Evolutionary conservation across 2,888 invertebrate species (phyloP).

Genomic region (Pimpla rufipes): DNA sequence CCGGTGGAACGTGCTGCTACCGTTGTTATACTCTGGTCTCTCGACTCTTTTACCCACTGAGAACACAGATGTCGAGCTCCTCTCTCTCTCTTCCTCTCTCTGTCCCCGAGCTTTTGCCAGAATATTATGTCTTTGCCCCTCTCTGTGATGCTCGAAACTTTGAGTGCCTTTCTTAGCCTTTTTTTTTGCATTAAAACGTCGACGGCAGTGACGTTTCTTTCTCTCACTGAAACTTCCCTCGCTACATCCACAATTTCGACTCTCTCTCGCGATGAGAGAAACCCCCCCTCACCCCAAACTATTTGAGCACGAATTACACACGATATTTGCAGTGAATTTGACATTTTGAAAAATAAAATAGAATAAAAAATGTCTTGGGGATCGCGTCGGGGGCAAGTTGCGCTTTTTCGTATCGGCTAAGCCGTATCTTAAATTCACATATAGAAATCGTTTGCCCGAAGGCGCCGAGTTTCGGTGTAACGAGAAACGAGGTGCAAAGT

Average conservation of each 20-base stretch:
- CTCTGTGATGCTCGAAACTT: constrained; percentile 50
- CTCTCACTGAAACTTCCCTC: constrained; percentile 21
- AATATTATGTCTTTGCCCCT: constrained; percentile 62
- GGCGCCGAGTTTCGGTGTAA: constrained; percentile 49
- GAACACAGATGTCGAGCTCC: constrained; percentile 24
- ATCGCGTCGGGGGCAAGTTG: constrained; percentile 7
- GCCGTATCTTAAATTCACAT: constrained; percentile 32
- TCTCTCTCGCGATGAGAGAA: background rate
- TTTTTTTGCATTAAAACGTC: constrained; percentile 34
- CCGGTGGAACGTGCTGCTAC: constrained; percentile 38
- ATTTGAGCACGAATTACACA: background rate
- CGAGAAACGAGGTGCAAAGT: constrained; percentile 67
- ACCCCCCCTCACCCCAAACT: background rate
- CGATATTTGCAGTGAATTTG: background rate
- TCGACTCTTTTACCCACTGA: constrained; percentile 38
- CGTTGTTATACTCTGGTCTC: constrained; percentile 24
- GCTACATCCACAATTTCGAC: constrained; percentile 34
- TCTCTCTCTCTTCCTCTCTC: constrained; percentile 49
- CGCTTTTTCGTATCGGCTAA: constrained; percentile 11
- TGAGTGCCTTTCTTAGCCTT: constrained; percentile 11
- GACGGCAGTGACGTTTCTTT: constrained; percentile 35
- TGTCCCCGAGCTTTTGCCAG: constrained; percentile 65
- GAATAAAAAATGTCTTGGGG: background rate
- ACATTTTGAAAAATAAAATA: background rate
- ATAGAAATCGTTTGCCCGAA: constrained; percentile 56